Conservation (phyloP, 2,113 vertebrate genomes). For the Macrotis lagotis region DNA sequence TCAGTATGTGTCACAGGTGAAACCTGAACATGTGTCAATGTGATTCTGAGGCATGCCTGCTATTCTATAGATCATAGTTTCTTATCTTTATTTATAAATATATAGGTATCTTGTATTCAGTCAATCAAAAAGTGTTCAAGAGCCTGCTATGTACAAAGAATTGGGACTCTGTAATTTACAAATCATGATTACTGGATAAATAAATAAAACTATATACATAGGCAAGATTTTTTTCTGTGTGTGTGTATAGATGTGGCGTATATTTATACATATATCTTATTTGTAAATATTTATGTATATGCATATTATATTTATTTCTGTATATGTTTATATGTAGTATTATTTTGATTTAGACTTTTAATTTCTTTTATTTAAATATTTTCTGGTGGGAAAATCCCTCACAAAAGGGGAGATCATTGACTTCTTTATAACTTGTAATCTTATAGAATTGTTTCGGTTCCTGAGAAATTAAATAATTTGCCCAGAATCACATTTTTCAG, state of each 20-base stretch:
- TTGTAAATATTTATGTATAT: not conserved
- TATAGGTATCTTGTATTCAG: not conserved
- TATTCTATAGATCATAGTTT: not conserved
- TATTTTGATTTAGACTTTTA: not conserved
- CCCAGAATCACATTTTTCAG: not conserved
- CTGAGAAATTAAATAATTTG: not conserved
- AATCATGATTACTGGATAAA: no score
- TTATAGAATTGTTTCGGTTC: not conserved
- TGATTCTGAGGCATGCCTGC: not conserved
- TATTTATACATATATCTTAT: not conserved
- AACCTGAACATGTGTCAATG: not conserved
- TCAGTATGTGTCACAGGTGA: not conserved
- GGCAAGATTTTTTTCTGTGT: no score
- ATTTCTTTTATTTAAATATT: not conserved
- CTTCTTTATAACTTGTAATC: not conserved
- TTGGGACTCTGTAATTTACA: no score
- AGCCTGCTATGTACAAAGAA: not conserved
- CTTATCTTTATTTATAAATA: not conserved
- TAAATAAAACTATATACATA: no score
- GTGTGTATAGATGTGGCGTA: not conserved
- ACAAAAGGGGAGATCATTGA: not conserved
- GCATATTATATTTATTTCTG: not conserved
- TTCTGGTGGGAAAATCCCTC: not conserved
- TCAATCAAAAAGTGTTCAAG: not conserved
- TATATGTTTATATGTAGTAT: not conserved